Conservation (phyloP, 1,140 invertebrate genomes). For the Bathynomus jamesi region DNA sequence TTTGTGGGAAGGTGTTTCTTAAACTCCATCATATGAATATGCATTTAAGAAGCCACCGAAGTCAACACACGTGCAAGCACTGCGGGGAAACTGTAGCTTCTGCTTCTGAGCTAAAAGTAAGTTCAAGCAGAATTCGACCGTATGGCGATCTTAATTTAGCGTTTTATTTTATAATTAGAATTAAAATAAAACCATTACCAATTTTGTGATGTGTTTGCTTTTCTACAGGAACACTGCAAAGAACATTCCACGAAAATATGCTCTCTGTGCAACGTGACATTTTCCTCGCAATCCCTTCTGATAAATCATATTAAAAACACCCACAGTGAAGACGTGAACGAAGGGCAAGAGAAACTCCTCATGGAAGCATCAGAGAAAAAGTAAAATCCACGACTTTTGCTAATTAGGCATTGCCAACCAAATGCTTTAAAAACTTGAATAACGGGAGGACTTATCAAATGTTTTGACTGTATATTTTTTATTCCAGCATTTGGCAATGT, state of each 20-base stretch:
- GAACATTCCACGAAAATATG: not conserved
- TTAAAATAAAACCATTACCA: no score
- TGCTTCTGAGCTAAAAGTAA: not conserved
- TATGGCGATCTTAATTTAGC: no score
- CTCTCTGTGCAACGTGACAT: not conserved
- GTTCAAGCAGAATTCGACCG: no score
- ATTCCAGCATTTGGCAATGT: conserved; percentile 3
- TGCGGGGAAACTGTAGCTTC: not conserved
- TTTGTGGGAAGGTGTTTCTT: not conserved
- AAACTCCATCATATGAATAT: not conserved
- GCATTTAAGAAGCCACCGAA: not conserved
- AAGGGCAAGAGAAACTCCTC: not conserved
- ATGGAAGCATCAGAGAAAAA: not conserved
- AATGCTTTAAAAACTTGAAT: no score
- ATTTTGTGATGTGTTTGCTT: no score
- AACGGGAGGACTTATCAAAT: not conserved
- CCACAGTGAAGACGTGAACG: not conserved
- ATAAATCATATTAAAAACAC: not conserved
- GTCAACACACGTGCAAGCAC: not conserved
- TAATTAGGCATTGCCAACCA: no score
- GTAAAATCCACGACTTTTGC: no score
- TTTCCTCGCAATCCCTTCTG: not conserved
- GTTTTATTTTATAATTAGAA: no score
- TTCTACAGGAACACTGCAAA: not conserved
- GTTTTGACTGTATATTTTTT: not conserved